These are phyloP conservation scores for Pollenia amentaria DNA, from an alignment of 2,888 invertebrate species.

Conservation along the genomic window DNA sequence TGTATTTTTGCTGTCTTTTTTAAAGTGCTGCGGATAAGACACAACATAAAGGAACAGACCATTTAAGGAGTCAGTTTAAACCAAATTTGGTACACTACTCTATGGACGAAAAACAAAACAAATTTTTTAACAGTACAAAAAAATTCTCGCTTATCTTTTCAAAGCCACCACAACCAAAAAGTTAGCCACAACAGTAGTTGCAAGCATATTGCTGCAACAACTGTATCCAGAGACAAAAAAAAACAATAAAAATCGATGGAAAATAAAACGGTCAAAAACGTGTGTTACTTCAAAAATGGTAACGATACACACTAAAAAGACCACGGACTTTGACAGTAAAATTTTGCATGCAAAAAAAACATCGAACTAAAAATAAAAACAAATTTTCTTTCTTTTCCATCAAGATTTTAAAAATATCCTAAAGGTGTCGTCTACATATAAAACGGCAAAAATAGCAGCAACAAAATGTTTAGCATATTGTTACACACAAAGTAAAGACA, in stretches of 20 bases:
- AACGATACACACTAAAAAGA: constrained; percentile 55
- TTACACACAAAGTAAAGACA: constrained; percentile 2
- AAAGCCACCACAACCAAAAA: constrained; percentile 26
- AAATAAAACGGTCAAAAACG: constrained; percentile 74
- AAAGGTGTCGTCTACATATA: constrained; percentile 71
- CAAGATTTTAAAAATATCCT: constrained; percentile 70
- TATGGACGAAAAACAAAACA: constrained; percentile 46
- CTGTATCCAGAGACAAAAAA: constrained; percentile 34
- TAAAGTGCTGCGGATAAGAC: constrained; percentile 35
- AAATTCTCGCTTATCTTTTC: constrained; percentile 58
- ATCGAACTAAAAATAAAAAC: constrained; percentile 40
- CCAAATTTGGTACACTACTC: constrained; percentile 63
- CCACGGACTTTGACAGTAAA: constrained; percentile 28
- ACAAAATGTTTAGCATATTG: constrained; percentile 25
- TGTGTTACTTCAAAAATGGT: constrained; percentile 72
- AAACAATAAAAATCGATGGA: constrained; percentile 60
- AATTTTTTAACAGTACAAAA: constrained; percentile 48
- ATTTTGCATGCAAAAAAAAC: constrained; percentile 5
- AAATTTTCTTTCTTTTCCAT: constrained; percentile 67
- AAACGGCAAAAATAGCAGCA: constrained; percentile 40
- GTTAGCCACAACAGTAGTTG: constrained; percentile 34
- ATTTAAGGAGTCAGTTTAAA: constrained; percentile 70
- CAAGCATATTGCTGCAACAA: constrained; percentile 40
- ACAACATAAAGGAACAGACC: constrained; percentile 44
- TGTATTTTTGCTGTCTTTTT: constrained; percentile 2